Evolutionary conservation across 1,140 invertebrate genomes (phyloP).

Genomic region (Meloidogyne hapla): DNA sequence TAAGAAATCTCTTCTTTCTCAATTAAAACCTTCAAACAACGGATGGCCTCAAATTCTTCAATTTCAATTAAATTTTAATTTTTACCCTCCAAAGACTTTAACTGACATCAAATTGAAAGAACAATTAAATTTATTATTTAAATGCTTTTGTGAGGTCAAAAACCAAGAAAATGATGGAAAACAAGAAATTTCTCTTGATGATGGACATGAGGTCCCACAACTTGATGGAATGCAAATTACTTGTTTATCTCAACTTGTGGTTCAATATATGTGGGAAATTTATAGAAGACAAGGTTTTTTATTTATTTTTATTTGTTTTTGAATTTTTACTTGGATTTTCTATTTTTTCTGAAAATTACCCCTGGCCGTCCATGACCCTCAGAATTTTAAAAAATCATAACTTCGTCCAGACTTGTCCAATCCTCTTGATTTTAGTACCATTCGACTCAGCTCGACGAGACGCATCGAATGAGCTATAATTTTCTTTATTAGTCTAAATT

Average conservation of each 20-base stretch:
- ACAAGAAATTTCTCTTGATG: background rate
- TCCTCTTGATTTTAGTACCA: too few relatives aligned
- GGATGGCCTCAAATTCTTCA: conserved; percentile 2
- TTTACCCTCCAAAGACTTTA: background rate
- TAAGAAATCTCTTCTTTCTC: background rate
- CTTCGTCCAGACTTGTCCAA: too few relatives aligned
- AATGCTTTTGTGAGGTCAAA: background rate
- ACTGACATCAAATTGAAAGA: background rate
- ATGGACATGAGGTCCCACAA: background rate
- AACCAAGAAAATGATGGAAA: background rate
- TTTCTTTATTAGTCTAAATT: too few relatives aligned
- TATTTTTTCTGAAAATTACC: too few relatives aligned
- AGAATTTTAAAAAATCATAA: too few relatives aligned
- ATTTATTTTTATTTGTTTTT: background rate
- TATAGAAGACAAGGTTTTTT: background rate
- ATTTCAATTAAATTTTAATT: background rate
- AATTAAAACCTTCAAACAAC: background rate
- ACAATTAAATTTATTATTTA: conserved; percentile 4
- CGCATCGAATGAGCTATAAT: too few relatives aligned
- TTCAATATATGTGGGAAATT: conserved; percentile 1
- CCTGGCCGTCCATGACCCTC: too few relatives aligned
- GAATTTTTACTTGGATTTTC: too few relatives aligned
- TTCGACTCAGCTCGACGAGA: too few relatives aligned
- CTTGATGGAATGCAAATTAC: background rate
- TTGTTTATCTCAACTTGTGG: background rate